These are phyloP conservation scores for Apostichopus japonicus DNA, from an alignment of 35 echinoderm and acorn worm species.

Conservation along the genomic window DNA sequence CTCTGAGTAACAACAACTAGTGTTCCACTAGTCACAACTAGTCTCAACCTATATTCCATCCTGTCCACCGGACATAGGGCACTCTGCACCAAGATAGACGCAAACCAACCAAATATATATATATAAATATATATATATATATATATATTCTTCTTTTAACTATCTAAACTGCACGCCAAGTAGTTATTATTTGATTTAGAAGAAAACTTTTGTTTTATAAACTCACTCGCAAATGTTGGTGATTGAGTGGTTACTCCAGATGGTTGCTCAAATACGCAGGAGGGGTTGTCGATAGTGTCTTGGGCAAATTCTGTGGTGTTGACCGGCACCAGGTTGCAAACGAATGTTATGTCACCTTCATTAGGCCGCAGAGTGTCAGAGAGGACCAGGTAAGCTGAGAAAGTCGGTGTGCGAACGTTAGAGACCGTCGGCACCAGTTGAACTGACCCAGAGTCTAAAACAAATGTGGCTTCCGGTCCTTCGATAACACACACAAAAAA, in stretches of 20 bases:
- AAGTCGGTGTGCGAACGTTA: constrained; percentile 15
- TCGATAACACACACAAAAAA: not conserved
- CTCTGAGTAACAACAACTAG: too few relatives aligned
- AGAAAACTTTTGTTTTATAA: not conserved
- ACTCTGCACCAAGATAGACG: too few relatives aligned
- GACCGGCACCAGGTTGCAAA: constrained; percentile 68
- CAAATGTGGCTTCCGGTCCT: constrained; percentile 54
- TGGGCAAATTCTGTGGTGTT: constrained; percentile 58
- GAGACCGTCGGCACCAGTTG: constrained; percentile 64
- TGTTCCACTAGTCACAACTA: too few relatives aligned
- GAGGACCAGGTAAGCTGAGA: constrained; percentile 67
- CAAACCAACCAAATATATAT: too few relatives aligned
- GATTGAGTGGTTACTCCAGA: not conserved
- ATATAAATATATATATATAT: too few relatives aligned
- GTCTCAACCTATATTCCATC: too few relatives aligned
- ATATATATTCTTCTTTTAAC: not conserved
- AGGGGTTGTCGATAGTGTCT: constrained; percentile 61
- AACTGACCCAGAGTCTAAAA: constrained; percentile 66
- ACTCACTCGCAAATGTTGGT: constrained; percentile 25
- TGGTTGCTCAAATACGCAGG: constrained; percentile 47
- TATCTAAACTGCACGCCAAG: too few relatives aligned
- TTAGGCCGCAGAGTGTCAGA: constrained; percentile 32
- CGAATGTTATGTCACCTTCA: constrained; percentile 71
- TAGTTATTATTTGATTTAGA: not conserved
- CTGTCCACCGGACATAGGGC: too few relatives aligned